These are phyloP conservation scores for Dasysyrphus tricinctus DNA, from an alignment of 2,888 invertebrate genomes.

Conservation along the genomic window DNA sequence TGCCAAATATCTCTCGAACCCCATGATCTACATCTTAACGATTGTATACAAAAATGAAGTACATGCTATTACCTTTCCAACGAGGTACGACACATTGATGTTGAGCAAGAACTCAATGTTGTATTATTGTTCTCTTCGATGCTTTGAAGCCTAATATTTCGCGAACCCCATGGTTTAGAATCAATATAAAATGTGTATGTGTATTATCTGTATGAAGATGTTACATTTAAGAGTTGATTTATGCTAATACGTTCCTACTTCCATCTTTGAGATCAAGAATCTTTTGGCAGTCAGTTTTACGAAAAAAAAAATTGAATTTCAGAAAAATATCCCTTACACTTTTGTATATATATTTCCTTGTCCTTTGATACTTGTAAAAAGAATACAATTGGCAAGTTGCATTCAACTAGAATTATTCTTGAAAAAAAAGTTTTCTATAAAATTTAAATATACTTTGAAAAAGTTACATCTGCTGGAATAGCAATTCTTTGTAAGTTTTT, in stretches of 20 bases:
- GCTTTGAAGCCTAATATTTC: too few relatives aligned
- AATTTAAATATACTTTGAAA: conserved; percentile 24
- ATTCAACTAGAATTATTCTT: conserved; percentile 3
- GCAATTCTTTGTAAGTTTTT: neutral
- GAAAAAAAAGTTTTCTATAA: conserved; percentile 21
- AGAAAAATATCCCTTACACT: neutral
- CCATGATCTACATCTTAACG: too few relatives aligned
- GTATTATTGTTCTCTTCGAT: too few relatives aligned
- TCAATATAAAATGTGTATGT: too few relatives aligned
- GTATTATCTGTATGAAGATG: neutral
- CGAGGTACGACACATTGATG: too few relatives aligned
- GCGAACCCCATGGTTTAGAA: too few relatives aligned
- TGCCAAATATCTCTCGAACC: too few relatives aligned
- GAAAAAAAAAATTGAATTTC: neutral
- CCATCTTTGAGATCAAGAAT: neutral
- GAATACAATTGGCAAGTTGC: neutral
- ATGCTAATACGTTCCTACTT: neutral
- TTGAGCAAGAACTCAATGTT: too few relatives aligned
- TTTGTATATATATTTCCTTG: neutral
- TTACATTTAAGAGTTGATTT: conserved; percentile 31
- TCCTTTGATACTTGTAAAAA: neutral
- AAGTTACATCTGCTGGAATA: conserved; percentile 37
- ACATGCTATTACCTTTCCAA: too few relatives aligned
- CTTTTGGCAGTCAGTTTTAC: conserved; percentile 44
- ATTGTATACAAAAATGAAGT: too few relatives aligned